These are phyloP conservation scores for Choloepus hoffmanni DNA, from an alignment of 2,113 vertebrate species.

Conservation along the genomic window DNA sequence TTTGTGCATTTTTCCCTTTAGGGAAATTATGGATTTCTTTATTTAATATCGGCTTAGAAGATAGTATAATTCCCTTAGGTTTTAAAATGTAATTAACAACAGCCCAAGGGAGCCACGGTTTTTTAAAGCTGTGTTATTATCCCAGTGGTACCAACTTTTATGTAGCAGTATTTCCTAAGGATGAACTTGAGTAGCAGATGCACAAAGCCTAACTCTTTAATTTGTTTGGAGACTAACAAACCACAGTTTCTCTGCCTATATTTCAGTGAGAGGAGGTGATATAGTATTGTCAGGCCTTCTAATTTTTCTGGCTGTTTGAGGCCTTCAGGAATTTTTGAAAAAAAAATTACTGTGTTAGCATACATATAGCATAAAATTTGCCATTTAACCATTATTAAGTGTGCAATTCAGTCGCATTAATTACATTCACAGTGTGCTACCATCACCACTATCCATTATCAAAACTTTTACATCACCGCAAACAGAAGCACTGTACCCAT, in stretches of 20 bases:
- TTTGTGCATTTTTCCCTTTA: slow-evolving; percentile 35
- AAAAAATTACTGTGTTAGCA: too few relatives aligned
- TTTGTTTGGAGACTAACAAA: slow-evolving; percentile 40
- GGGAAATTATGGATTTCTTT: slow-evolving; percentile 46
- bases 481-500: too few relatives aligned
- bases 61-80: not conserved
- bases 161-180: not conserved
- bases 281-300: slow-evolving; percentile 1
- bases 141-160: slow-evolving; percentile 31
- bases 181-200: not conserved
- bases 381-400: too few relatives aligned
- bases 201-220: slow-evolving; percentile 31
- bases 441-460: too few relatives aligned
- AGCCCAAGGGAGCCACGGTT: not conserved
- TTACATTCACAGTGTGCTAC: too few relatives aligned
- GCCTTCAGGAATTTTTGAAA: not conserved
- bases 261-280: slow-evolving; percentile 43
- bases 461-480: too few relatives aligned
- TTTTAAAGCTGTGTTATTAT: slow-evolving; percentile 48
- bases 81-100: slow-evolving; percentile 56
- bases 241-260: not conserved
- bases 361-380: too few relatives aligned
- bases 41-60: slow-evolving; percentile 40
- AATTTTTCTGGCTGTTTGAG: not conserved
- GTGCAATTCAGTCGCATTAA: too few relatives aligned